A percentile compares a stretch with the other conserved stretches of the same genome.
Evolutionary conservation across 2,113 vertebrate species (phyloP).

Genomic region (Rhineura floridana): DNA sequence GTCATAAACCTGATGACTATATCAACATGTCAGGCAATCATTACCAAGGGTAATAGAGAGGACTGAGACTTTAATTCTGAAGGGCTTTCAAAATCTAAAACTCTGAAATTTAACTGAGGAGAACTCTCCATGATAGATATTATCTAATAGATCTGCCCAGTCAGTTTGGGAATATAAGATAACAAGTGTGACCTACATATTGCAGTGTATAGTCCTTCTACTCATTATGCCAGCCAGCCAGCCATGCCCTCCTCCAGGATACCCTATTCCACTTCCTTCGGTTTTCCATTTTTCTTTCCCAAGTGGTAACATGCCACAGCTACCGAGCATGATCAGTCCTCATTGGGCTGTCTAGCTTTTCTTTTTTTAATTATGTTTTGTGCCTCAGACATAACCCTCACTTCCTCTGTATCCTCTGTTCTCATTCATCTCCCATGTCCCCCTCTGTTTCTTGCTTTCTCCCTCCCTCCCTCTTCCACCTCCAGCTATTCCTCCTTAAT

Average conservation of each 20-base stretch:
- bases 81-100: not conserved
- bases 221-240: not conserved
- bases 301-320: too few species aligned
- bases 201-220: not conserved
- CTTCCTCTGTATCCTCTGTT: not conserved
- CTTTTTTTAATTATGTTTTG: not conserved
- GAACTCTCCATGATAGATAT: not conserved
- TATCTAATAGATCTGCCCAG: fast-evolving
- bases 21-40: not conserved
- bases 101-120: not conserved
- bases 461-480: not conserved
- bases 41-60: not conserved
- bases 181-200: not conserved
- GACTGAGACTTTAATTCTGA: not conserved
- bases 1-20: not conserved
- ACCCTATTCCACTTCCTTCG: not conserved
- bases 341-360: not conserved
- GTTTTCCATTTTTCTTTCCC: not conserved
- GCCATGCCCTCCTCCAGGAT: not conserved
- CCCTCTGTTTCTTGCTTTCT: not conserved
- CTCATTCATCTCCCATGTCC: not conserved
- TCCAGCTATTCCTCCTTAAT: not conserved
- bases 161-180: not conserved
- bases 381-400: not conserved
- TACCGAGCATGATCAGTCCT: not conserved